These are phyloP conservation scores for Morelia viridis DNA, from an alignment of 2,797 vertebrate species.

Conservation along the genomic window DNA sequence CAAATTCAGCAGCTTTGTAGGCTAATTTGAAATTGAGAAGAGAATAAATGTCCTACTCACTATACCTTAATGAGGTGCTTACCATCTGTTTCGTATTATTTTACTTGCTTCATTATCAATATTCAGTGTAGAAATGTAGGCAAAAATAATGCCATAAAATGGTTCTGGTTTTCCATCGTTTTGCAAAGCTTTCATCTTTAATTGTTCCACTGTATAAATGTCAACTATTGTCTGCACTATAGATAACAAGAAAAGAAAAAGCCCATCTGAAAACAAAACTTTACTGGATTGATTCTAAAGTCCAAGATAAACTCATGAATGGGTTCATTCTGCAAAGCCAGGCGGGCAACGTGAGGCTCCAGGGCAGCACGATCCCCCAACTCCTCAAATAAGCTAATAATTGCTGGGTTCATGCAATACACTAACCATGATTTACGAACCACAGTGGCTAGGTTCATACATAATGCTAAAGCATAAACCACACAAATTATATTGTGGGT, in stretches of 20 bases:
- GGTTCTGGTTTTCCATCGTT: conserved; percentile 70
- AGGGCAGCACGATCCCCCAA: background rate
- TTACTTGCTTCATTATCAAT: conserved; percentile 82
- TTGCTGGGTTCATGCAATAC: too few relatives aligned
- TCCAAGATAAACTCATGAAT: background rate
- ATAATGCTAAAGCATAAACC: conserved; percentile 29
- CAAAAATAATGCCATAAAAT: conserved; percentile 86
- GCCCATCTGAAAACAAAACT: background rate
- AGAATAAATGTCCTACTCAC: background rate
- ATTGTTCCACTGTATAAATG: conserved; percentile 86
- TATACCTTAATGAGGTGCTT: conserved; percentile 53
- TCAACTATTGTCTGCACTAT: conserved; percentile 87
- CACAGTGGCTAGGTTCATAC: background rate
- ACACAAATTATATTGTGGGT: background rate
- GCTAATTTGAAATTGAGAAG: background rate
- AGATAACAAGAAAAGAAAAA: conserved; percentile 43
- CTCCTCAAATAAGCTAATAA: background rate
- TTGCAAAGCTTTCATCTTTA: conserved; percentile 80
- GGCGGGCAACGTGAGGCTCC: background rate
- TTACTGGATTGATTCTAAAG: background rate
- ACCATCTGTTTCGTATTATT: conserved; percentile 88
- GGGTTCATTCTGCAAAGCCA: background rate
- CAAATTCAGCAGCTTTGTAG: background rate
- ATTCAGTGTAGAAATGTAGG: conserved; percentile 86
- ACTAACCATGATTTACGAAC: background rate